Base-by-base conservation (phyloP, 2,888 invertebrate species). In the Shargacucullia verbasci region DNA sequence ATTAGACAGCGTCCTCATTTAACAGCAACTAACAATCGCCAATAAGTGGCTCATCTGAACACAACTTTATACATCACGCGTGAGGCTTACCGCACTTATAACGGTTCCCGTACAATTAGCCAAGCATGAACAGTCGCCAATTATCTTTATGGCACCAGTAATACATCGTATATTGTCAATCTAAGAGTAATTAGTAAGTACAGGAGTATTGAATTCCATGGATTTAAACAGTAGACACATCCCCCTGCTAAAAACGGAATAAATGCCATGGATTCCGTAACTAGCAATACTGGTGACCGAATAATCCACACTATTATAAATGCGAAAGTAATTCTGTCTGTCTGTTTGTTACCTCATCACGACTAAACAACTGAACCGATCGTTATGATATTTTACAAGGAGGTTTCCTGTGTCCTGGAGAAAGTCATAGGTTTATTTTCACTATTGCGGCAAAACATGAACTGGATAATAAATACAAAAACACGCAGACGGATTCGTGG, bases 51-150 rank as follows among this genome's bases (percentile, higher is more conserved):
- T 12, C 44, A 37, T 53, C 37, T 45, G 12, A 35, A 10, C 31
- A 8, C 12, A 45, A 34, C 20, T 41, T 47, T 45, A 40, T 7
- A 7, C 20, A 13, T 10, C 33, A 58, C 10, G 35, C 33, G 20
- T 29, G 61, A 41, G 40, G 38, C 37, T 35, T 55, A 69, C 48
- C 62, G 49, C 69, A 14, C n/a, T n/a, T n/a, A n/a, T 47, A 73
- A 59, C 73, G 69, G 63, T 70, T 5, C 10, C 7, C 31, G 5
- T 12, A 38, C 53, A 70, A 73, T 70, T 73, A 62, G 29, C 43
- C 25, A 58, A 58, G 37, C 54, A 55, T 68, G 45, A 62, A 61
- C 46, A 56, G 43, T 61, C 62, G 15, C 55, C 69, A 57, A 68
- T 69, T 50, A 69, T 54, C 38, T 44, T 46, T 15, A 68, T 40